A percentile compares a stretch with the other conserved stretches of the same genome.
Evolutionary conservation across 2,797 vertebrate genomes (phyloP).

Genomic region (Sciurus vulgaris): DNA sequence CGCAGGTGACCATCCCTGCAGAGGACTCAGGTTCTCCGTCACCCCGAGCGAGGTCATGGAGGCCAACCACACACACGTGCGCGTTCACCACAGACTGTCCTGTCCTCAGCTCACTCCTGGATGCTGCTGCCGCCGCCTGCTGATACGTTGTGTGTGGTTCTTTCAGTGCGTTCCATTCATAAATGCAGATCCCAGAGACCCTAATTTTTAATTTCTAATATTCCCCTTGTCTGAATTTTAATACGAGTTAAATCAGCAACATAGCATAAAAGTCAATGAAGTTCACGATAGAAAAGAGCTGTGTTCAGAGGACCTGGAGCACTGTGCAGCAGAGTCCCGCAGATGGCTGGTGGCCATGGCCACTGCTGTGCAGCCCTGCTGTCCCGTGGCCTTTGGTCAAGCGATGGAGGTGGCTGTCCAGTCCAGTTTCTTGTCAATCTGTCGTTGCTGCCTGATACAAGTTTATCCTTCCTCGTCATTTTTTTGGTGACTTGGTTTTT

Average conservation of each 20-base stretch:
- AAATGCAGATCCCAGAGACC: not conserved
- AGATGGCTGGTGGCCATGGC: too few relatives aligned
- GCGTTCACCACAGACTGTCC: too few relatives aligned
- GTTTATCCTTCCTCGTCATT: not conserved
- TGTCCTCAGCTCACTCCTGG: too few relatives aligned
- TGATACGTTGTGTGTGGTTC: not conserved
- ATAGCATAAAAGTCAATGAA: slow-evolving; percentile 28
- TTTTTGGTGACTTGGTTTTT: not conserved
- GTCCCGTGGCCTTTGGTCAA: too few relatives aligned
- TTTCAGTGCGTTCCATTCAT: not conserved
- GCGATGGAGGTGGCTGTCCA: not conserved
- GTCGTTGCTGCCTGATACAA: not conserved
- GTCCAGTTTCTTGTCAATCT: not conserved
- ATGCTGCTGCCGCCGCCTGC: too few relatives aligned
- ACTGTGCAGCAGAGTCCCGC: rapidly evolving
- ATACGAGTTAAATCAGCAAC: not conserved
- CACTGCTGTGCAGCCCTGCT: too few relatives aligned
- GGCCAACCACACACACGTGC: too few relatives aligned
- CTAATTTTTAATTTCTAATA: not conserved
- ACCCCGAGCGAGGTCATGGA: too few relatives aligned
- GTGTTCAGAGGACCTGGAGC: not conserved
- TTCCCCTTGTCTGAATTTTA: not conserved
- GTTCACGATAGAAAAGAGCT: not conserved
- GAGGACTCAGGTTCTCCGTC: too few relatives aligned
- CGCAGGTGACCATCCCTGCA: too few relatives aligned